These are phyloP conservation scores for Coelopa frigida DNA, from an alignment of 1,140 invertebrate species.

Conservation along the genomic window DNA sequence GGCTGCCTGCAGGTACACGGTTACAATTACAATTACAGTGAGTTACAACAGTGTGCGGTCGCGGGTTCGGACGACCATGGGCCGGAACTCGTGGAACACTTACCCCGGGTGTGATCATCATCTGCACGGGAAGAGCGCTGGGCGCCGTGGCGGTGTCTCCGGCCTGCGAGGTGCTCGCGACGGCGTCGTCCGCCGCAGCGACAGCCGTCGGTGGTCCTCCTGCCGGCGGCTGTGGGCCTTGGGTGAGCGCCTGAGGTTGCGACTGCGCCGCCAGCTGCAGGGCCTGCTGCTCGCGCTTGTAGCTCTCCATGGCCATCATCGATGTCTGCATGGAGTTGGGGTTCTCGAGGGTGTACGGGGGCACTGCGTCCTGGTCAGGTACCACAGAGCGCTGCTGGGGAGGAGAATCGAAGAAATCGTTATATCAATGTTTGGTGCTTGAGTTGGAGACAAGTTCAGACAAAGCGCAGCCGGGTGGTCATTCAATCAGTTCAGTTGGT, in stretches of 20 bases:
- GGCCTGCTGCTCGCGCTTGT: constrained; percentile 34
- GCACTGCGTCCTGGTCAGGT: constrained; percentile 39
- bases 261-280: constrained; percentile 23
- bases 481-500: neutral
- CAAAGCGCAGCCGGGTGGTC: too few relatives aligned
- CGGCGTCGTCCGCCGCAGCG: constrained; percentile 21
- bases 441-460: too few relatives aligned
- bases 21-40: too few relatives aligned
- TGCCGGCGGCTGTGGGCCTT: constrained; percentile 12
- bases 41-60: too few relatives aligned
- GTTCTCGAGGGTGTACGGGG: constrained; percentile 41
- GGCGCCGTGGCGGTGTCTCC: constrained; percentile 18
- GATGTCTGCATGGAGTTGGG: constrained; percentile 41
- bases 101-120: constrained; percentile 46
- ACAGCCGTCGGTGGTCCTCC: constrained; percentile 9
- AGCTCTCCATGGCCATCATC: constrained; percentile 44
- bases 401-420: neutral
- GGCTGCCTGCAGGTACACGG: too few relatives aligned
- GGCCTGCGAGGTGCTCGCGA: constrained; percentile 8
- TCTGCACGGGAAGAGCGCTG: constrained; percentile 36
- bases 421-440: constrained; percentile 3
- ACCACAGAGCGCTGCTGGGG: constrained; percentile 33
- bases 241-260: constrained; percentile 19
- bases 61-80: too few relatives aligned
- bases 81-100: too few relatives aligned